Evolutionary conservation across 2,113 vertebrate genomes (phyloP).

Genomic region (Pteronura brasiliensis): DNA sequence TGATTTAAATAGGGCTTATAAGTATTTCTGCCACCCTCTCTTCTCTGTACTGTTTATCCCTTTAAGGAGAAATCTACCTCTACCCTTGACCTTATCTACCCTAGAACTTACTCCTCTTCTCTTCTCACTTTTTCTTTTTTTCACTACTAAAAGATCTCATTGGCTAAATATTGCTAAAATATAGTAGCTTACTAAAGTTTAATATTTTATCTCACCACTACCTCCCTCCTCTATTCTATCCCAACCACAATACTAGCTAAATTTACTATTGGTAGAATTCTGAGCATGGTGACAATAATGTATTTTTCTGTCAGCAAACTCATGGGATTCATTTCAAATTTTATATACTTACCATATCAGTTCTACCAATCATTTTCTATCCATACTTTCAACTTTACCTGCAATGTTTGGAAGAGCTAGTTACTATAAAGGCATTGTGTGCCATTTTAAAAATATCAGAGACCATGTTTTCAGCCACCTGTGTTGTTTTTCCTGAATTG

Average conservation of each 20-base stretch:
- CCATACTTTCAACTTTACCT: not conserved
- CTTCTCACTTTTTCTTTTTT: not conserved
- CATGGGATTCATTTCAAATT: not conserved
- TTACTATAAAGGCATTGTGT: not conserved
- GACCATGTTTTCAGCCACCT: not conserved
- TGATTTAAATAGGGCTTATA: not conserved
- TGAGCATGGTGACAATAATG: not conserved
- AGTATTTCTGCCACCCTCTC: not conserved
- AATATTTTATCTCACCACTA: not conserved
- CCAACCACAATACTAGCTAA: not conserved
- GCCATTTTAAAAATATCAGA: not conserved
- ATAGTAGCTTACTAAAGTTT: not conserved
- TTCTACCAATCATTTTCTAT: not conserved
- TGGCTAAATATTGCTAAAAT: not conserved
- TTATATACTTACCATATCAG: not conserved
- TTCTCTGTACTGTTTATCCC: not conserved
- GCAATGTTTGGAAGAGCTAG: not conserved
- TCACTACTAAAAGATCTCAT: not conserved
- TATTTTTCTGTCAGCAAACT: not conserved
- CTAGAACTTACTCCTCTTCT: not conserved
- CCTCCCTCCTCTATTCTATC: not conserved
- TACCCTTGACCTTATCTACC: not conserved
- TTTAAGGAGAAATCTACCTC: not conserved
- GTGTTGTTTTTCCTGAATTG: not conserved
- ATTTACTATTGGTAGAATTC: not conserved